A percentile compares a stretch with the other conserved stretches of the same genome.
phyloP scores from a whole-genome alignment of 2,888 invertebrate species.

The Cerceris rybyensis region DNA sequence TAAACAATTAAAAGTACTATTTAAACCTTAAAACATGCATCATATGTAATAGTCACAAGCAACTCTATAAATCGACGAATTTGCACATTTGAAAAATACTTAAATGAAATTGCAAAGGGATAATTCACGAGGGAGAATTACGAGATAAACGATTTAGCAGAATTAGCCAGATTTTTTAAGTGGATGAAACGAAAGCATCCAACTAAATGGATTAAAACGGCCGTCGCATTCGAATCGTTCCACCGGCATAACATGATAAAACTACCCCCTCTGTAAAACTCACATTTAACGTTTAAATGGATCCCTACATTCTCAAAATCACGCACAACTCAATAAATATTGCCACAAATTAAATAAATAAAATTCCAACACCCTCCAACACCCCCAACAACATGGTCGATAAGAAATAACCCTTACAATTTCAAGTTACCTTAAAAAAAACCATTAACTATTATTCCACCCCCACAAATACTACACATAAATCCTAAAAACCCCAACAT shows the following conservation, averaged over 20 bases:
- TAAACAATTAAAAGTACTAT: neutral
- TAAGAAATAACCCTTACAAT: too few relatives aligned
- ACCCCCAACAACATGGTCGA: too few relatives aligned
- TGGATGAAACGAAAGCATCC: slow-evolving; percentile 58
- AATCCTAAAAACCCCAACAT: too few relatives aligned
- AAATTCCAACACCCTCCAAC: too few relatives aligned
- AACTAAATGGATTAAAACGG: slow-evolving; percentile 61
- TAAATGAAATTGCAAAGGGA: neutral
- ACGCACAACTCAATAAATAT: too few relatives aligned
- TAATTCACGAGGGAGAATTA: slow-evolving; percentile 37
- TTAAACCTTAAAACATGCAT: neutral
- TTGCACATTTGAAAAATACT: neutral
- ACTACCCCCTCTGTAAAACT: neutral
- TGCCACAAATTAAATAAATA: too few relatives aligned
- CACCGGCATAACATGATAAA: neutral
- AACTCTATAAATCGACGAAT: neutral
- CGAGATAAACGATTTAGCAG: slow-evolving; percentile 68
- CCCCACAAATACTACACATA: too few relatives aligned
- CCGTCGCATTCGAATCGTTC: slow-evolving; percentile 41
- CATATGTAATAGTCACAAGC: too few relatives aligned
- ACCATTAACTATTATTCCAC: too few relatives aligned
- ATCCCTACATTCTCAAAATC: neutral
- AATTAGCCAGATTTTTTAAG: slow-evolving; percentile 77
- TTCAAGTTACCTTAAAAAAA: too few relatives aligned
- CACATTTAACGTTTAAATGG: neutral